Base-by-base conservation (phyloP, 2,888 invertebrate species). In the Lypha dubia region DNA sequence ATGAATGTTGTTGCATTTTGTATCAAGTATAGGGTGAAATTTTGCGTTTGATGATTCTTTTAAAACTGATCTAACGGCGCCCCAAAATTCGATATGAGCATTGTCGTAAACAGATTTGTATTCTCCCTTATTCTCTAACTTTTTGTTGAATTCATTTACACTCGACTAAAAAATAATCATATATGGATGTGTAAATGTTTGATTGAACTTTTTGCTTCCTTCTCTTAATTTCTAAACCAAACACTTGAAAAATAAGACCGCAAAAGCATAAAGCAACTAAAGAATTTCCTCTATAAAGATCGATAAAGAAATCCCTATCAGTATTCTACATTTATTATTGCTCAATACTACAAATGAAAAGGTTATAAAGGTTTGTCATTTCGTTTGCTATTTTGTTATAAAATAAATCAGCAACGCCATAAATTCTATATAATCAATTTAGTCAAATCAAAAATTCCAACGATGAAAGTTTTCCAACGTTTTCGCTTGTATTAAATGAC, bases 251-350 rank as follows among this genome's bases (percentile, higher is more conserved):
- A 56, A 56, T 28, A 56, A 56, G 28, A 28, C 8, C n/a, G 7
- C 35, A 0, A 8, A 17, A 49, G 2, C 15, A 49, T 7, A 67
- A 63, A 32, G 6, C 8, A 49, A n/a, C 35, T 17, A 35, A 49
- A 46, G 4, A 38, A 49, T 8, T 13, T 0, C 22, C 32, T 22
- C 15, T 22, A 22, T 11, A 49, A 38, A 49, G 17, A 76, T 75
- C 65, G 75, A 65, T 75, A 65, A 75, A 44, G 46, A 20, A 58
- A 15, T 24, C 28, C 15, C 13, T 77, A 58, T 60, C 71, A 56
- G 35, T 46, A 17, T 8, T 35, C 15, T 28, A 56, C 13, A 44
- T 22, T 22, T 7, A n/a, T n/a, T 15, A 24, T 24, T 1, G 1
- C 24, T 13, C 7, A 13, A 11, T 28, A 22, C 13, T n/a, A 6